Evolutionary conservation across 1,140 invertebrate genomes (phyloP), one percentile per base, ranked within the genome.

Genomic region (Euura saliciscinereae): DNA sequence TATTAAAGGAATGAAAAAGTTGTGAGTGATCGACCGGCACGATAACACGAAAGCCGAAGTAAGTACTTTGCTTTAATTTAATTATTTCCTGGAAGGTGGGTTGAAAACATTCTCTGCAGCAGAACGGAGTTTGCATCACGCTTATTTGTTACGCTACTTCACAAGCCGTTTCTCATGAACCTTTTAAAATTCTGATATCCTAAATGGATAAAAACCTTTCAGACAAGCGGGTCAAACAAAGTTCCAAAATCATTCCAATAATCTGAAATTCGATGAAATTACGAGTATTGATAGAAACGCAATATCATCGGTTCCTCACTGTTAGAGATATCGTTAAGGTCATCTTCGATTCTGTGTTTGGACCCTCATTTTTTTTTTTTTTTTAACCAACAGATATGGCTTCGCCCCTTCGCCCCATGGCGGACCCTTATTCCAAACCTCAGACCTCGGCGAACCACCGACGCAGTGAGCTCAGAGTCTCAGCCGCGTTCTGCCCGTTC

Each of bases 401-500:
- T n/a, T n/a, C n/a, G n/a, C n/a, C n/a, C n/a, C n/a, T n/a, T n/a
- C n/a, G n/a, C n/a, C n/a, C n/a, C n/a, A n/a, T n/a, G n/a, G n/a
- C 28, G 28, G 28, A 59, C 51, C 51, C 10, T 59, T 59, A 8
- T 59, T 11, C 51, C 51, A n/a, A 59, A 8, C 51, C 51, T 59
- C 51, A 6, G 51, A 3, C 51, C 51, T 59, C 51, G 51, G 51
- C 51, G 2, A 28, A 59, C 51, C 51, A n/a, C 2, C 51, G 5
- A n/a, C 51, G 13, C 51, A 59, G 51, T 11, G 51, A 4, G 2
- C 51, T 59, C 51, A 0, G 51, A 11, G 8, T 59, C 51, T 8
- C 51, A 59, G 6, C 51, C 51, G 51, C 51, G 51, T 6, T 70
- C 69, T 65, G 70, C 66, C 44, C 43, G 45, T 68, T 51, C 70